Conservation (phyloP, 2,113 vertebrate genomes). For the Pelvicachromis taeniatus region DNA sequence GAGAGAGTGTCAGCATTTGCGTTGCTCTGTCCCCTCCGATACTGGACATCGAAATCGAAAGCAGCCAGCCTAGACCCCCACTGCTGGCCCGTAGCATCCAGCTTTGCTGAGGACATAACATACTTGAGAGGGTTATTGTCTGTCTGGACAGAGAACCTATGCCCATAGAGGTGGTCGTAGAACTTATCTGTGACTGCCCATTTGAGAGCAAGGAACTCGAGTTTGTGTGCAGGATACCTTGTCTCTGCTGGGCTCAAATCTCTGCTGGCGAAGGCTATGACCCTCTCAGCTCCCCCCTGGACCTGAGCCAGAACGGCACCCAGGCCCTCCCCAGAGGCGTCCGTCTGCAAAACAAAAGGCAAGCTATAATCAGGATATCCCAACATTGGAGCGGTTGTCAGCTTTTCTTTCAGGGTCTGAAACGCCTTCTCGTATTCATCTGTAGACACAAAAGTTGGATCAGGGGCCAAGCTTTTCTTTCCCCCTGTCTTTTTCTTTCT, state of each 20-base stretch:
- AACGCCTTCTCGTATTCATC: neutral
- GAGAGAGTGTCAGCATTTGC: no score
- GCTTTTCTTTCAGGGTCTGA: neutral
- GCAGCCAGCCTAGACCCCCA: neutral
- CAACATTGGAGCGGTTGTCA: neutral
- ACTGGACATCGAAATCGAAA: no score
- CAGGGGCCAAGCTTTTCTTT: neutral
- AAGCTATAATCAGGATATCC: neutral
- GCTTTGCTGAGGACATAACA: neutral
- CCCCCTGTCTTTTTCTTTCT: neutral
- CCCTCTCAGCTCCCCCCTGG: neutral
- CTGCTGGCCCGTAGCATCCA: neutral
- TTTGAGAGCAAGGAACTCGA: neutral
- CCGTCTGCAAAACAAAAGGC: neutral
- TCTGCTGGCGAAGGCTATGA: neutral
- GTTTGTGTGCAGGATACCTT: neutral
- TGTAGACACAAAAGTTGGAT: neutral
- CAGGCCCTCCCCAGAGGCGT: neutral
- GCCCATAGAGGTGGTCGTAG: neutral
- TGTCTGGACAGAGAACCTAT: neutral
- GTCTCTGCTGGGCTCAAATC: neutral
- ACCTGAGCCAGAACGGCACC: neutral
- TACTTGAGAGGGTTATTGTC: neutral
- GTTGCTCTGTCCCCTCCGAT: no score
- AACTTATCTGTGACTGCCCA: neutral